These are phyloP conservation scores for Xiphophorus birchmanni DNA, from an alignment of 2,797 vertebrate species.

Conservation along the genomic window DNA sequence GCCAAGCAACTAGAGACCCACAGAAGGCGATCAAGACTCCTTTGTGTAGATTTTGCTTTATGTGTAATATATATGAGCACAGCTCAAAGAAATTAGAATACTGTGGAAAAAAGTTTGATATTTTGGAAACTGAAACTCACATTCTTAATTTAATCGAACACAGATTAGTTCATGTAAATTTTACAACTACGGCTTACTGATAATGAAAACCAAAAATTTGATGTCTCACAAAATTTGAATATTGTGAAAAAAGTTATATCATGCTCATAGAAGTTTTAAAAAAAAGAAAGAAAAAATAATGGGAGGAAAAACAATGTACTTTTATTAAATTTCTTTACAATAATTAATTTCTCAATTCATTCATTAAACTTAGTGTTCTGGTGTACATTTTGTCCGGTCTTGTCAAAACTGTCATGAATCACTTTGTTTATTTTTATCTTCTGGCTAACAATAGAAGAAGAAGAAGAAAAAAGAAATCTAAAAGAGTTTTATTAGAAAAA, in stretches of 20 bases:
- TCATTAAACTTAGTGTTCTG: background rate
- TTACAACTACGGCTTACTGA: background rate
- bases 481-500: background rate
- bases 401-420: background rate
- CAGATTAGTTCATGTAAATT: background rate
- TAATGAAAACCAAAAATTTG: background rate
- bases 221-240: background rate
- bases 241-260: background rate
- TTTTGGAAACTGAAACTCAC: background rate
- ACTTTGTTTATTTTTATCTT: background rate
- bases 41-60: slow-evolving; percentile 1
- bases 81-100: background rate
- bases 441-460: background rate
- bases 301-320: too few relatives aligned
- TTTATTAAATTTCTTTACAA: too few relatives aligned
- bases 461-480: background rate
- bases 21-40: background rate
- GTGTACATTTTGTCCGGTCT: background rate
- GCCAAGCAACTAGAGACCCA: background rate
- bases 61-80: background rate
- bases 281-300: background rate
- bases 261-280: background rate
- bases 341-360: too few relatives aligned
- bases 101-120: background rate
- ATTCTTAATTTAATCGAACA: background rate